Evolutionary conservation across 2,113 vertebrate species (phyloP).

Genomic region (Apistogramma diplotaenia): DNA sequence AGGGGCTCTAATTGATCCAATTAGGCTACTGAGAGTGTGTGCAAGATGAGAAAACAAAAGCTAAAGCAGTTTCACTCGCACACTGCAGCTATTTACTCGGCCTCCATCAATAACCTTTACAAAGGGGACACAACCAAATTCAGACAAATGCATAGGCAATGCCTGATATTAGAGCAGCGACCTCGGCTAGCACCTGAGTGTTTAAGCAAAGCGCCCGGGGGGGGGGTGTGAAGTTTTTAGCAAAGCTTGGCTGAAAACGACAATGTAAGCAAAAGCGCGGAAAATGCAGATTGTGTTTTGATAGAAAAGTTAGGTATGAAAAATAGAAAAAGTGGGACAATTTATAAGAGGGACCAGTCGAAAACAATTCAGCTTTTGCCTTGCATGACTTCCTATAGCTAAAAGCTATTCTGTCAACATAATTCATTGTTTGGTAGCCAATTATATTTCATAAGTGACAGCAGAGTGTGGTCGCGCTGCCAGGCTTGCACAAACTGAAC

Average conservation of each 20-base stretch:
- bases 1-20: slow-evolving; percentile 65
- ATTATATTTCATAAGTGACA: background rate
- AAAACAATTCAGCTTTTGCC: background rate
- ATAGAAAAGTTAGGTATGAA: background rate
- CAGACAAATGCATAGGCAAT: slow-evolving; percentile 53
- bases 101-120: slow-evolving; percentile 59
- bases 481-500: background rate
- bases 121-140: slow-evolving; percentile 47
- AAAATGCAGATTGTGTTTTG: background rate
- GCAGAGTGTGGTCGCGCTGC: background rate
- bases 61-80: slow-evolving; percentile 32
- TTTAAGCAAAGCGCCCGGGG: slow-evolving; percentile 24
- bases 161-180: slow-evolving; percentile 24
- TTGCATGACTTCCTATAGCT: background rate
- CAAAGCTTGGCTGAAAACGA: slow-evolving; percentile 24
- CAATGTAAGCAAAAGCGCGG: background rate
- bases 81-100: slow-evolving; percentile 38
- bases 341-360: background rate
- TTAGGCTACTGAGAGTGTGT: slow-evolving; percentile 60
- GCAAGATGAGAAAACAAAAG: slow-evolving; percentile 63
- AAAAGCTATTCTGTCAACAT: background rate
- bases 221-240: slow-evolving; percentile 5
- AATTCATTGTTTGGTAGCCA: background rate
- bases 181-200: slow-evolving; percentile 33
- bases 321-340: background rate